Evolutionary conservation across 2,113 vertebrate species (phyloP), one percentile per base, ranked within the genome.

Genomic region (Nothobranchius furzeri): DNA sequence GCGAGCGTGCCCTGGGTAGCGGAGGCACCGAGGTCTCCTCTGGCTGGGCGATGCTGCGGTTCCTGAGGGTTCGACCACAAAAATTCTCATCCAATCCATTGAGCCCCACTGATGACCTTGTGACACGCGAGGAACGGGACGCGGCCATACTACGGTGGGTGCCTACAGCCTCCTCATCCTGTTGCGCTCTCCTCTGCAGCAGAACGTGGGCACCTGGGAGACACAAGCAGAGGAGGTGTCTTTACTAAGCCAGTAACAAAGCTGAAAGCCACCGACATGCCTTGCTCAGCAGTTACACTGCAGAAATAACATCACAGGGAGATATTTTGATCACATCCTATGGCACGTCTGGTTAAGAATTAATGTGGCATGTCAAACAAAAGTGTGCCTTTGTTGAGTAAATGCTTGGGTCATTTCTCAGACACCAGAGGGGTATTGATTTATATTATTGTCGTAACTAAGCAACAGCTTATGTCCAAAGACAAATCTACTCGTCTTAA

Each of bases 21-120:
- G 94, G 92, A 86, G 94, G 94, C 75, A 94, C 88, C n/a, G 93
- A 92, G 58, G 94, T 92, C 82, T 99, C 97, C 85, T 98, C 97
- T 1, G 95, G 94, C 91, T 97, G 97, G 92, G 96, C 96, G 74
- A 99, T 99, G 88, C 96, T 99, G 88, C 98, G 97, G 88, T 99
- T 99, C 91, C 98, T 97, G 92, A 99, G 95, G 65, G 97, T 99
- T 93, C 98, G 94, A 80, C 97, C 96, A 94, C 96, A 98, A 87
- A 99, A 99, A 89, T 96, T 98, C 91, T 99, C 98, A 89, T 99
- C 98, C 94, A 99, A 95, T 95, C 97, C 97, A 94, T 99, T 99
- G 92, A 98, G 95, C 89, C 96, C 98, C 90, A 98, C 98, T 93
- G 96, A 98, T 94, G 98, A 99, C 96, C 98, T 97, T 95, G 98